These are phyloP conservation scores for Paradisaea rubra DNA, from an alignment of 2,113 vertebrate genomes.

Conservation along the genomic window DNA sequence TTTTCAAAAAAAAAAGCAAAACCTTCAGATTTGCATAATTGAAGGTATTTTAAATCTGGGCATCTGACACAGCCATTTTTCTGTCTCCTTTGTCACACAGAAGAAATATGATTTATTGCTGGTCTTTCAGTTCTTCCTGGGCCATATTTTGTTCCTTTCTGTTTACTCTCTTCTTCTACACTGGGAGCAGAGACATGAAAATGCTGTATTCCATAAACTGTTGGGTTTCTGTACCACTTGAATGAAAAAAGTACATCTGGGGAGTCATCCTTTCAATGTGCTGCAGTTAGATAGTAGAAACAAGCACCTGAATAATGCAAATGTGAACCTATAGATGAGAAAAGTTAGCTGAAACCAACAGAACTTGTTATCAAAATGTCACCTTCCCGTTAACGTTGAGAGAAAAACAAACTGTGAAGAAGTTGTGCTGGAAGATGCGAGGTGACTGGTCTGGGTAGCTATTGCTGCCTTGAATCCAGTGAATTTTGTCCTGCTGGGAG, in stretches of 20 bases:
- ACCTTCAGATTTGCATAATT: not conserved
- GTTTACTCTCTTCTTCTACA: not conserved
- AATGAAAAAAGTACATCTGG: not conserved
- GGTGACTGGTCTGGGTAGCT: not conserved
- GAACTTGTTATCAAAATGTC: not conserved
- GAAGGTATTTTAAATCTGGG: not conserved
- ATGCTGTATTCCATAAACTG: not conserved
- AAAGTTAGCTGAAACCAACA: not conserved
- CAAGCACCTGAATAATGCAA: not conserved
- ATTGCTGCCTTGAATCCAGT: not conserved
- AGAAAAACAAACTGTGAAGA: not conserved
- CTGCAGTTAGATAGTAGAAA: not conserved
- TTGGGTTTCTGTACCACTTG: not conserved
- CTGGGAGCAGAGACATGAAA: not conserved
- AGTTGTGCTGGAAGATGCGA: rapidly evolving
- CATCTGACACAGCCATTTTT: not conserved
- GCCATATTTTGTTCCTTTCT: not conserved
- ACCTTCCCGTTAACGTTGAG: not conserved
- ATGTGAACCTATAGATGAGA: not conserved
- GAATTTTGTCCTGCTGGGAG: not conserved
- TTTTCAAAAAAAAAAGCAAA: not conserved
- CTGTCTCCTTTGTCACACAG: not conserved
- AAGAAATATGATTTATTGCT: not conserved
- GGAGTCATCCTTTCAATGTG: not conserved
- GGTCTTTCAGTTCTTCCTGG: not conserved